Base-by-base conservation (phyloP, 2,888 invertebrate species). In the Pristionchus entomophagus region DNA sequence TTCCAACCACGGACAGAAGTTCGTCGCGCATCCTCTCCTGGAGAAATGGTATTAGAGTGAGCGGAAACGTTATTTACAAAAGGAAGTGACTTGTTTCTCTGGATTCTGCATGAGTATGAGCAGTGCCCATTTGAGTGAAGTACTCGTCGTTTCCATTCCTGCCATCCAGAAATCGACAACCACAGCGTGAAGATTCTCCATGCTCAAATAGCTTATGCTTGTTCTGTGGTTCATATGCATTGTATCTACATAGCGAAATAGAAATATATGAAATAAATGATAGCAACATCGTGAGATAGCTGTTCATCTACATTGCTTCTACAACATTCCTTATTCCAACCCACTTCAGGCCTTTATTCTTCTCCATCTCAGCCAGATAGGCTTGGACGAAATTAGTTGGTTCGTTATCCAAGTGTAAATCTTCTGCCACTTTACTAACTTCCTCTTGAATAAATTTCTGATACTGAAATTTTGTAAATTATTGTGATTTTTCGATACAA, bases 61-160 rank as follows among this genome's bases (percentile, higher is more conserved):
- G n/a, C 4, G 91, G 89, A 41, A 89, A 89, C 89, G 89, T 89
- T 14, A 89, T 90, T 32, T 89, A 89, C 17, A 89, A 17, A 87
- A 88, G 89, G 85, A 91, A 88, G 69, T 17, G 22, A 45, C 88
- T 84, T 91, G 90, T 4, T 89, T 81, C 12, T 89, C 87, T 0
- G 87, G 88, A 59, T 90, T 86, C 65, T 89, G 86, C 62, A 88
- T 86, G 86, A 90, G 73, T 56, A 87, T 88, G 0, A 88, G 87
- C 26, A 91, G n/a, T 14, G 86, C 77, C 91, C 90, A 90, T n/a
- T 88, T 78, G 3, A 91, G 83, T 0, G 89, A 85, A 0, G 87
- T 90, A 0, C 89, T 87, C 14, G 91, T 89, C 5, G 91, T 90
- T 32, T 91, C 91, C 90, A 90, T 90, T 8, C 91, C 91, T 29